Base-by-base conservation (phyloP, 2,113 vertebrate genomes). In the Malurus alboscapulatus region DNA sequence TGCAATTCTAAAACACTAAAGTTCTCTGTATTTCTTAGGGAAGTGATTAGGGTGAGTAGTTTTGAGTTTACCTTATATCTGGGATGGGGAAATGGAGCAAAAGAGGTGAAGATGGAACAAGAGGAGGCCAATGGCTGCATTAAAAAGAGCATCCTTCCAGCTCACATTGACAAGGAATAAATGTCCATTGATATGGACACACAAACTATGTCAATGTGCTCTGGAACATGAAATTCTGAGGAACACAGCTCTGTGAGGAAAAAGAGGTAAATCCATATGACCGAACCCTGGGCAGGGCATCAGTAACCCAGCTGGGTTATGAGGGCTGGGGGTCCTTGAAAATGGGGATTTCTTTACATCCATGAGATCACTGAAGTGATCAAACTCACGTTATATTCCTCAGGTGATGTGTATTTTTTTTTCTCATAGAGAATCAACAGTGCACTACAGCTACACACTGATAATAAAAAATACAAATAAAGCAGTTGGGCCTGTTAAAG, bases 381-480 rank as follows among this genome's bases (percentile, higher is more conserved):
- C 40, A 48, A 29, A 17, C 5, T 10, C 0, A 12, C 22, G 12
- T 48, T 80, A 32, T 6, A 10, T 14, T 42, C 32, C 36, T 71
- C 34, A 50, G 1, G 0, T 7, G 15, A 36, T 2, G 9, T 3
- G 5, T 9, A 6, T 3, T 17, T 21, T 18, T 25, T 74, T n/a
- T n/a, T 72, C 47, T 47, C 12, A 3, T 12, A 29, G 66, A 27
- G 55, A 84, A 14, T 6, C 11, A 74, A 14, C 73, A 50, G 69
- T 17, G 19, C 51, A 27, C 30, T 12, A 34, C 25, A 59, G 22
- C 30, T 50, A 24, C 0, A 1, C 0, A 57, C 24, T 8, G 2
- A 5, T 21, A 58, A 72, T 4, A 10, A 58, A 75, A 82, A 62
- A 50, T 16, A 19, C 0, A 40, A 55, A 65, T 2, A 2, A 76